Evolutionary conservation across 2,888 invertebrate genomes (phyloP).

Genomic region (Petrolisthes manimaculis): DNA sequence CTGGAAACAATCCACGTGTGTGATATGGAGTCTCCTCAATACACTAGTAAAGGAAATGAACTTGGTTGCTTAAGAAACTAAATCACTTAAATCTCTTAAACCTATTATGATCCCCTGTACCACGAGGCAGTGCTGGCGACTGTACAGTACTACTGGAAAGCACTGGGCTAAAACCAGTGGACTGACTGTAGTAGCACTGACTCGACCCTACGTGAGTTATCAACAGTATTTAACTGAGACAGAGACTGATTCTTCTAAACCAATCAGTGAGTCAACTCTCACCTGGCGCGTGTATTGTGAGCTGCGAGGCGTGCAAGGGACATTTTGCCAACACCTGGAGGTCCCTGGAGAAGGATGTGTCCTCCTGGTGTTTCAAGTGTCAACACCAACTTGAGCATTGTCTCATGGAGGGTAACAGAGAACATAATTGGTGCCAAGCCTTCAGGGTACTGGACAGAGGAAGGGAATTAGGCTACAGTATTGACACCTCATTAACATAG

Average conservation of each 20-base stretch:
- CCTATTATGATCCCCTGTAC: too few relatives aligned
- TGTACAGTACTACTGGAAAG: too few relatives aligned
- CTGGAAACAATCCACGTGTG: too few relatives aligned
- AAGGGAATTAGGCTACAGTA: too few relatives aligned
- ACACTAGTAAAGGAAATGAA: too few relatives aligned
- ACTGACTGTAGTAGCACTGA: too few relatives aligned
- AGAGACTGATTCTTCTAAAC: neutral
- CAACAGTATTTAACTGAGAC: neutral
- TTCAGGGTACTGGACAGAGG: constrained; percentile 41
- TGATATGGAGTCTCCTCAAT: too few relatives aligned
- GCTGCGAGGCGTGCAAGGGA: constrained; percentile 44
- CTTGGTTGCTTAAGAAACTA: too few relatives aligned
- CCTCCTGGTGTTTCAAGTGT: constrained; percentile 45
- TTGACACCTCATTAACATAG: too few relatives aligned
- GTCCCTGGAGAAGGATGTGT: constrained; percentile 41
- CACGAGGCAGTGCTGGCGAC: too few relatives aligned
- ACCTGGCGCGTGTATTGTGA: constrained; percentile 40
- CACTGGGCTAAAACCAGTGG: too few relatives aligned
- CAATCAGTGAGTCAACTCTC: neutral
- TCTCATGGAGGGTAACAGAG: constrained; percentile 33
- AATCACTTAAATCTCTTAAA: too few relatives aligned
- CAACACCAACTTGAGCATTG: constrained; percentile 43
- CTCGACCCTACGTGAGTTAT: neutral
- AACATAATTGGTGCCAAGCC: constrained; percentile 49
- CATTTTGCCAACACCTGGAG: constrained; percentile 53